Evolutionary conservation across 2,888 invertebrate species (phyloP), one percentile per base, ranked within the genome.

Genomic region (Agrochola lota): DNA sequence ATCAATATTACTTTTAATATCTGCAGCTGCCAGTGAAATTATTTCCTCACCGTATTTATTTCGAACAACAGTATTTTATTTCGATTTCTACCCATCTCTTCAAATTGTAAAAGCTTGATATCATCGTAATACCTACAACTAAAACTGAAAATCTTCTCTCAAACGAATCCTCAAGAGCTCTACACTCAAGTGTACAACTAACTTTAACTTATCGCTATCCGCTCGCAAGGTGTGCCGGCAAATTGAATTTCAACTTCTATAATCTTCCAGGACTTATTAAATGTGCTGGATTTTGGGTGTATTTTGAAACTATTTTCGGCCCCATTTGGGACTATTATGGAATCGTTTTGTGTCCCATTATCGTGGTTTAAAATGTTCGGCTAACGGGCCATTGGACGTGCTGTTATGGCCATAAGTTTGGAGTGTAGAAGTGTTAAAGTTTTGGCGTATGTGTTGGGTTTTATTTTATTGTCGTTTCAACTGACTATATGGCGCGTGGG

Each of bases 161-260:
- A 17, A 62, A 43, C 52, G n/a, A 57, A 67, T 71, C 15, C 8
- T 26, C 20, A 26, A 49, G 26, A 57, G 63, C 40, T 35, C 7
- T n/a, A 5, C 5, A 23, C 30, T 52, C 23, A 12, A 64, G 77
- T 87, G 84, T 82, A 57, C 55, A 52, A 35, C 78, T 1, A 71
- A 74, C 81, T 66, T 87, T 46, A 83, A 8, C 12, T 59, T 83
- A 80, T 77, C 77, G 75, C 59, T 49, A 40, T 12, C 67, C 80
- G 20, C 70, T 70, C 57, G 83, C 87, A 88, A 91, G 91, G 89
- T 87, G 89, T 87, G 86, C 88, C 80, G 84, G 88, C 86, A 91
- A 91, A 92, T 91, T 91, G 91, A 91, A 91, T 92, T 88, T 85
- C 87, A 90, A 92, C 91, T 92, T 92, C 83, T 91, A 89, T 91